Evolutionary conservation across 2,888 invertebrate genomes (phyloP).

Genomic region (Orchesella flavescens): DNA sequence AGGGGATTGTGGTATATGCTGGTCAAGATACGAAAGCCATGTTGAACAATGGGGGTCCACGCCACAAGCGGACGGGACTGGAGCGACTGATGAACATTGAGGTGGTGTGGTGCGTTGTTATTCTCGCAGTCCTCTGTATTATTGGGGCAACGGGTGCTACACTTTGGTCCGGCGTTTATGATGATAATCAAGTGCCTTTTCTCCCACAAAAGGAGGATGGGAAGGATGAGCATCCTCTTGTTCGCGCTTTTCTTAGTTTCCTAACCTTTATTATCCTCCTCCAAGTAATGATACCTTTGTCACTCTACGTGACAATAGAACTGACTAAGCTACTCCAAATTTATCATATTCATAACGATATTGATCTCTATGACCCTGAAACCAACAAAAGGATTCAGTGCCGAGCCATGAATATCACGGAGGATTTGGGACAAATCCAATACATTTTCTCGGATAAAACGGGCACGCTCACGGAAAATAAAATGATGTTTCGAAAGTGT

Average conservation of each 20-base stretch:
- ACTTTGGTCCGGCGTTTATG: conserved; percentile 84
- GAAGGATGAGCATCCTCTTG: conserved; percentile 76
- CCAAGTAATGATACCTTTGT: conserved; percentile 97
- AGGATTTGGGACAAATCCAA: conserved; percentile 95
- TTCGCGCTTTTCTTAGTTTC: conserved; percentile 89
- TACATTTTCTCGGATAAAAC: conserved; percentile 98
- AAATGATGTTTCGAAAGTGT: conserved; percentile 96
- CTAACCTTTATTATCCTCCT: conserved; percentile 96
- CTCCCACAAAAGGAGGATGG: conserved; percentile 77
- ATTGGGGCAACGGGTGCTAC: conserved; percentile 93
- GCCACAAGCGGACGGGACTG: conserved; percentile 92
- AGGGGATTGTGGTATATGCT: conserved; percentile 97
- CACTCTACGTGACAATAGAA: conserved; percentile 96
- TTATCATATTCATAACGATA: conserved; percentile 93
- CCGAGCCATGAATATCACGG: conserved; percentile 95
- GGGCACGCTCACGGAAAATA: conserved; percentile 97
- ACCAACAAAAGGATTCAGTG: conserved; percentile 90
- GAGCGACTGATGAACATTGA: conserved; percentile 96
- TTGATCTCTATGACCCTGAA: conserved; percentile 87
- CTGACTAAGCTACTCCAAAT: conserved; percentile 96
- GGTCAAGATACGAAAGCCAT: conserved; percentile 95
- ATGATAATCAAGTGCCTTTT: conserved; percentile 78
- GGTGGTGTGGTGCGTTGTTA: conserved; percentile 96
- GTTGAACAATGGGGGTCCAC: conserved; percentile 96
- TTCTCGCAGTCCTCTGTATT: conserved; percentile 90